phyloP scores from a whole-genome alignment of 2,888 invertebrate species.

The Pristionchus japonicus region DNA sequence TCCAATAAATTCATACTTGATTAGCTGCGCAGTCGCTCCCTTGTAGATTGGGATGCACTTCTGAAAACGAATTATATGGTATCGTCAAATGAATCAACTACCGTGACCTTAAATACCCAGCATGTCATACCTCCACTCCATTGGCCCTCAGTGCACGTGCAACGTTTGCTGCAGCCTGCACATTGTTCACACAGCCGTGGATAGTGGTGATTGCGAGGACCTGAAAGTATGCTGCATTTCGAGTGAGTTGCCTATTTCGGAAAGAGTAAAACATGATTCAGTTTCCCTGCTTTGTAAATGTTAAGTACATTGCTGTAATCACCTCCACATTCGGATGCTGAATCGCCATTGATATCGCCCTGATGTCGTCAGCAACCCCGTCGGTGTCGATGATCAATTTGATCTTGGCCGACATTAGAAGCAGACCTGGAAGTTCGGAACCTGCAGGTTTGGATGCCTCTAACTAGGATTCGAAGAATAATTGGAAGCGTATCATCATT shows the following conservation, averaged over 20 bases:
- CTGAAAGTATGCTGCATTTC: too few species aligned
- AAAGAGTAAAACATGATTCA: too few species aligned
- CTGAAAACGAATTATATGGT: too few species aligned
- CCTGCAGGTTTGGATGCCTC: too few species aligned
- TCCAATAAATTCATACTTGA: neutral
- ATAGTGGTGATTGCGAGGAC: slow-evolving; percentile 64
- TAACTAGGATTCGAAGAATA: too few species aligned
- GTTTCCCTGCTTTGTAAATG: too few species aligned
- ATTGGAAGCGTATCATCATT: too few species aligned
- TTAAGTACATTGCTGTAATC: neutral
- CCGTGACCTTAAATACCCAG: too few species aligned
- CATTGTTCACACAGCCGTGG: slow-evolving; percentile 63
- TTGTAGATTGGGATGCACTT: slow-evolving; percentile 37
- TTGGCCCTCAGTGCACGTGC: slow-evolving; percentile 65
- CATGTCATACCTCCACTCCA: neutral
- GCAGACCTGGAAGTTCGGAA: too few species aligned
- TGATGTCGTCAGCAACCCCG: slow-evolving; percentile 60
- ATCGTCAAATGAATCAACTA: too few species aligned
- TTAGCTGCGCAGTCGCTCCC: neutral
- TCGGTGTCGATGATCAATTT: slow-evolving; percentile 57
- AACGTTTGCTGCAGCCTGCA: slow-evolving; percentile 70
- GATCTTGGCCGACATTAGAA: neutral
- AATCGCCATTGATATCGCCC: slow-evolving; percentile 59
- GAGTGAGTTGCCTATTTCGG: neutral
- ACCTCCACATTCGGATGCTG: slow-evolving; percentile 56